Percentiles rank a stretch among this genome's conserved stretches.
phyloP scores from a whole-genome alignment of 2,113 vertebrate genomes.

The Sciurus niger region DNA sequence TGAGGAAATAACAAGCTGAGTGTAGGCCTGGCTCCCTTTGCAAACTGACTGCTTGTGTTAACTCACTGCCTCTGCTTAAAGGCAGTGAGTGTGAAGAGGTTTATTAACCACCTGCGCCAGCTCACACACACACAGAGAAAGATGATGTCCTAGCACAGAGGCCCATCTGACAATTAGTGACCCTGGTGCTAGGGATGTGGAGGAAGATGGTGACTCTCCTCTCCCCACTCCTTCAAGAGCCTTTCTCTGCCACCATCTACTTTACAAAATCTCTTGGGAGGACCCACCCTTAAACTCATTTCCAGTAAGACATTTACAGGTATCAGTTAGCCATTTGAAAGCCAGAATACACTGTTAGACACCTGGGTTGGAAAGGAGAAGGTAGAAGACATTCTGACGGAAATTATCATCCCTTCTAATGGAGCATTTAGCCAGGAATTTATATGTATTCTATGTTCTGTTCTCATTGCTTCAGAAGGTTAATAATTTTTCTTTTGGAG shows the following conservation, averaged over 20 bases:
- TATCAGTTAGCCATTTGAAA: slow-evolving; percentile 86
- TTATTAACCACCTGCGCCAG: too few relatives aligned
- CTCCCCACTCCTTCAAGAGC: background rate
- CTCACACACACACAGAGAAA: too few relatives aligned
- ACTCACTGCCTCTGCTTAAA: background rate
- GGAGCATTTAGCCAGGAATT: background rate
- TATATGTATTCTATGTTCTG: background rate
- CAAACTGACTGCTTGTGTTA: background rate
- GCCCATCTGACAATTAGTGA: too few relatives aligned
- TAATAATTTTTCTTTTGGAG: background rate
- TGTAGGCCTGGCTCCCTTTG: background rate
- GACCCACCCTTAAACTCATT: background rate
- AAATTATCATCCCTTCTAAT: background rate
- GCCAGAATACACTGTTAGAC: slow-evolving; percentile 87
- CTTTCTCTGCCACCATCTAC: background rate
- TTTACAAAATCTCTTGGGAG: background rate
- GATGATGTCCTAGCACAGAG: too few relatives aligned
- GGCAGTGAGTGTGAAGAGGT: background rate
- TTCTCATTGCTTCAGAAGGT: slow-evolving; percentile 22
- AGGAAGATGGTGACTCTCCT: too few relatives aligned
- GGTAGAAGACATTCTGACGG: background rate
- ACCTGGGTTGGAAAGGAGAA: background rate
- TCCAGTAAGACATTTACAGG: background rate
- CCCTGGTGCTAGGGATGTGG: too few relatives aligned
- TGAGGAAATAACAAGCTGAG: background rate